Base-by-base conservation (phyloP, 2,797 vertebrate genomes). In the Clarias platycephalus region DNA sequence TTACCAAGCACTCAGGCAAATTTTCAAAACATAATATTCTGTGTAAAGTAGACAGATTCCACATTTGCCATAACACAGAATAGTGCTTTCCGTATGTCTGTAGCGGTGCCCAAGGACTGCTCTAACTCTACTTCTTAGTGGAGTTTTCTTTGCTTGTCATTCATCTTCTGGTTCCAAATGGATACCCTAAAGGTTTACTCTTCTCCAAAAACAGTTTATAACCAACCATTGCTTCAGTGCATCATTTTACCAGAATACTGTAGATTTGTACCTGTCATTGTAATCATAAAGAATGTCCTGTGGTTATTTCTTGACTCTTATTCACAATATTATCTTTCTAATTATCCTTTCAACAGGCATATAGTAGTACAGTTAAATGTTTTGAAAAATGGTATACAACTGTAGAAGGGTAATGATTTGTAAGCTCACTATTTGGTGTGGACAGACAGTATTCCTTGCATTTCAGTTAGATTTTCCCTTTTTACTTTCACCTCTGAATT, bases 21-120 rank as follows among this genome's bases (percentile, higher is more conserved):
- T 49, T 79, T 80, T 80, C 60, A 55, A 53, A 49, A 80, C 78
- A 28, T 53, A 67, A 80, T 80, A 67, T 80, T 40, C 78, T 66
- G 37, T 44, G 28, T 80, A 80, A 66, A 28, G 26, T 80, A 80
- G 62, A 67, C 40, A 66, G n/a, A 26, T 66, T 64, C 40, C 26
- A 80, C 78, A 15, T 80, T 31, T 80, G 26, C 78, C 62, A 24
- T 67, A 62, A 67, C 44, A 67, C 1, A 4, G 37, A 63, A 31
- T 31, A 22, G 62, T 66, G 26, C 78, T 67, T 80, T 53, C 66
- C 26, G 18, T 66, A 80, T 53, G 26, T 67, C 63, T 67, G 62
- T 80, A 67, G 62, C 78, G 64, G 78, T 0, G n/a, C 58, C 58
- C 76, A 79, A 78, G 76, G 58, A 79, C 60, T 79, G 40, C 77